Evolutionary conservation across 2,797 vertebrate genomes (phyloP).

Genomic region (Erethizon dorsatum): DNA sequence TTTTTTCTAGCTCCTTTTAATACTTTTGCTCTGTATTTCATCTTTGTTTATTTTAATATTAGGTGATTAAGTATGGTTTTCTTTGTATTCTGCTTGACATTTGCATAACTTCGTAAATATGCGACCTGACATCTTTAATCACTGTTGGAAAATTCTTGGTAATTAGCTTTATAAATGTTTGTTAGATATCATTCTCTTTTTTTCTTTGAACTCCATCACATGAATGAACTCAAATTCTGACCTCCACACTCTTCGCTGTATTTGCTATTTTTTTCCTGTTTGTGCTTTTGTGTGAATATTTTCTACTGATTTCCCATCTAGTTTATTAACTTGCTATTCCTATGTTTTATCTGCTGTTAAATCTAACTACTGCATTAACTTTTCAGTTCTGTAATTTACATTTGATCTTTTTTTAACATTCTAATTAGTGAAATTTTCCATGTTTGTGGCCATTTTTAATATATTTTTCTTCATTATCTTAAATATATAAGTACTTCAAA

Average conservation of each 20-base stretch:
- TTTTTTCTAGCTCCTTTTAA: conserved; percentile 9
- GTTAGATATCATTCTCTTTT: neutral
- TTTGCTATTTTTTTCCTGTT: neutral
- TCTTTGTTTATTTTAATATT: conserved; percentile 12
- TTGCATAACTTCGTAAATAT: conserved; percentile 27
- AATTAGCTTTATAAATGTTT: conserved; percentile 51
- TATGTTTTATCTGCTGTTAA: conserved; percentile 54
- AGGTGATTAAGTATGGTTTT: neutral
- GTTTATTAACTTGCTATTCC: neutral
- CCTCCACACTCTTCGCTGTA: neutral
- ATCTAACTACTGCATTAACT: conserved; percentile 10
- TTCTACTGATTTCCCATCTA: conserved; percentile 11
- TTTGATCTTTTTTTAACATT: conserved; percentile 8
- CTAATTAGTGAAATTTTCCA: conserved; percentile 31
- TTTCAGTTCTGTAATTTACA: conserved; percentile 38
- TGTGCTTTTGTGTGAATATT: neutral
- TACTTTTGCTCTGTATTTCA: conserved; percentile 54
- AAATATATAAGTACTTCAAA: conserved; percentile 37
- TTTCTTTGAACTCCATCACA: conserved; percentile 15
- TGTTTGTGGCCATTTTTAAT: neutral
- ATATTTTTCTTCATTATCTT: conserved; percentile 29
- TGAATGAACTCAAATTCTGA: neutral
- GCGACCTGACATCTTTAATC: neutral
- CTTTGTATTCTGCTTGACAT: conserved; percentile 42
- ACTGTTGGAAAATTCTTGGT: neutral